Evolutionary conservation across 2,113 vertebrate species (phyloP).

Genomic region (Protomyctophum bolini): DNA sequence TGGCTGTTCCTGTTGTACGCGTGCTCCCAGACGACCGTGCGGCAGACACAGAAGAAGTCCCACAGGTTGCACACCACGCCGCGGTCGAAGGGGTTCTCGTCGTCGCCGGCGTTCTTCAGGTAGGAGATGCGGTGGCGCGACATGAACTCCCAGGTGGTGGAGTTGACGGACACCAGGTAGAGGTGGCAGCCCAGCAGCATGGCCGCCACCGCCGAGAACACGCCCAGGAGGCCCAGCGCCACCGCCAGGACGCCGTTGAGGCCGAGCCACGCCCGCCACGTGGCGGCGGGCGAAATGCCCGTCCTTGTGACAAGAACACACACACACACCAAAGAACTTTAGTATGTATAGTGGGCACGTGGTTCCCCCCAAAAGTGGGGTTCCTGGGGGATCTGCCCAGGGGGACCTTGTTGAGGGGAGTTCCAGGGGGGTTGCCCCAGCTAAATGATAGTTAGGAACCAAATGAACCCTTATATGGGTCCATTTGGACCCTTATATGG

Average conservation of each 20-base stretch:
- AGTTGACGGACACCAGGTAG: slow-evolving; percentile 90
- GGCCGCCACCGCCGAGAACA: slow-evolving; percentile 77
- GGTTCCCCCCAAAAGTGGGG: no score
- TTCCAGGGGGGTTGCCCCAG: no score
- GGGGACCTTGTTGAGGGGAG: no score
- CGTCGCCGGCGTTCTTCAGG: slow-evolving; percentile 79
- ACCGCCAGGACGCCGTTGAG: slow-evolving; percentile 80
- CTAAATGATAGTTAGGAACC: no score
- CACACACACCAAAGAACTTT: no score
- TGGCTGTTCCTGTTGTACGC: slow-evolving; percentile 74
- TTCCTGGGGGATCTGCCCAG: no score
- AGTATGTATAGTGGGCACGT: no score
- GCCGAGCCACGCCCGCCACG: slow-evolving; percentile 83
- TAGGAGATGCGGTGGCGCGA: slow-evolving; percentile 89
- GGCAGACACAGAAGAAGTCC: slow-evolving; percentile 89
- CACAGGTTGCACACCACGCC: slow-evolving; percentile 88
- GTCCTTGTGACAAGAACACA: slow-evolving; percentile 76
- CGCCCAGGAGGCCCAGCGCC: slow-evolving; percentile 73
- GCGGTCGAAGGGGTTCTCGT: slow-evolving; percentile 90
- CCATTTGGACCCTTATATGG: no score
- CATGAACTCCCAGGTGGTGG: slow-evolving; percentile 97
- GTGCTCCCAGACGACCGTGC: slow-evolving; percentile 85
- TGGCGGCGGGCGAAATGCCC: slow-evolving; percentile 76
- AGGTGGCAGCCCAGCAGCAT: slow-evolving; percentile 88
- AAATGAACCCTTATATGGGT: no score